Evolutionary conservation across 2,113 vertebrate species (phyloP).

Genomic region (Chloropsis cyanopogon): DNA sequence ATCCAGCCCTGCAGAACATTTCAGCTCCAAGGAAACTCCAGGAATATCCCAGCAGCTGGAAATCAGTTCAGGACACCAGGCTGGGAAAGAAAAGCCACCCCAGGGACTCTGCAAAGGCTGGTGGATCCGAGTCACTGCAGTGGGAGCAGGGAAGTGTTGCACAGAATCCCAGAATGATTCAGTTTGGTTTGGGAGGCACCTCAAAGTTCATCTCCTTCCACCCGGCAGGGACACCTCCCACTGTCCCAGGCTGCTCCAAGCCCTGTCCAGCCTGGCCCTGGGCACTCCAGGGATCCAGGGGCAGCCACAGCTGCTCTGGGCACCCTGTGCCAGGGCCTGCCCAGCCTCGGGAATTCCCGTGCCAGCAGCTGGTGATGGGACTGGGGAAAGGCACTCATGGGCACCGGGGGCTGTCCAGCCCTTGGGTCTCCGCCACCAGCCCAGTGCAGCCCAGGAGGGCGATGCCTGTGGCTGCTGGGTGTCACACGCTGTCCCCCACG

Average conservation of each 20-base stretch:
- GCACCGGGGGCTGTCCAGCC: fast-evolving
- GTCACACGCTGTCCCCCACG: background rate
- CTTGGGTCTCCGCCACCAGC: background rate
- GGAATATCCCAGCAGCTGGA: background rate
- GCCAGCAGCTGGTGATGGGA: background rate
- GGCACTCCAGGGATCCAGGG: background rate
- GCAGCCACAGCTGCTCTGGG: background rate
- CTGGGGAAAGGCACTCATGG: fast-evolving
- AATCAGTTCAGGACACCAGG: background rate
- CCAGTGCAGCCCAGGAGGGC: fast-evolving
- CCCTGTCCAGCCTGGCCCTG: background rate
- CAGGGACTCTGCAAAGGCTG: background rate
- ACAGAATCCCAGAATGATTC: fast-evolving
- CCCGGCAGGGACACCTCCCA: background rate
- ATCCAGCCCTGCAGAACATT: fast-evolving
- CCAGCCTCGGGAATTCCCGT: background rate
- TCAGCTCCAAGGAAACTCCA: background rate
- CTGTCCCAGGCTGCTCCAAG: fast-evolving
- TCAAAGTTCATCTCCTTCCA: background rate
- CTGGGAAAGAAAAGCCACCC: background rate
- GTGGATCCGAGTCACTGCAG: background rate
- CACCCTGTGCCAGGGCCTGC: background rate
- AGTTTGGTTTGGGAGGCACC: background rate
- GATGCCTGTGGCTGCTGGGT: fast-evolving
- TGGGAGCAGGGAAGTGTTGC: background rate